Percentiles rank a stretch among this genome's conserved stretches.
Conservation (phyloP, 1,140 invertebrate species). For the Diorhabda carinulata region DNA sequence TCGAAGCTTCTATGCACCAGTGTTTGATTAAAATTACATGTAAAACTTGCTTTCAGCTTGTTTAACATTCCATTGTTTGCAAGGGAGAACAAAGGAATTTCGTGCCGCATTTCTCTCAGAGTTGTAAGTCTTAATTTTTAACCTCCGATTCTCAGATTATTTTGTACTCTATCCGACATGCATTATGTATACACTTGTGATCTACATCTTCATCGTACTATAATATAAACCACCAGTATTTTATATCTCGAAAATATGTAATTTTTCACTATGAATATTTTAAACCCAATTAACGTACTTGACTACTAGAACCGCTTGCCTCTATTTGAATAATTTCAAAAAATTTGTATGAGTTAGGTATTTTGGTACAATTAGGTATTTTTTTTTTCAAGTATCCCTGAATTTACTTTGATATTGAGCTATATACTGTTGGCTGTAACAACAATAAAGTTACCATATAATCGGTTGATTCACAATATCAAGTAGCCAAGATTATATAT, state of each 20-base stretch:
- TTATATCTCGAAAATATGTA: not conserved
- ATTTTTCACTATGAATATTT: too few species aligned
- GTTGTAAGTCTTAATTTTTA: constrained; percentile 46
- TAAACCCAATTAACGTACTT: too few species aligned
- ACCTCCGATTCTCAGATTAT: constrained; percentile 35
- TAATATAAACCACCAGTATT: not conserved
- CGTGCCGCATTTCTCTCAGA: constrained; percentile 44
- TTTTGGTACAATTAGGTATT: too few species aligned
- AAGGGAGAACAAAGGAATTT: constrained; percentile 45
- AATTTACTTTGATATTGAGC: too few species aligned
- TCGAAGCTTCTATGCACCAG: constrained; percentile 39
- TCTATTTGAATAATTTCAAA: too few species aligned
- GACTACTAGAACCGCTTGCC: too few species aligned
- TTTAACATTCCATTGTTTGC: constrained; percentile 49
- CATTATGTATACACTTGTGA: constrained; percentile 35
- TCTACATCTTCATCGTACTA: constrained; percentile 30
- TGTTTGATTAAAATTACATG: constrained; percentile 47
- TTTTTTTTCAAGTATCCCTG: too few species aligned
- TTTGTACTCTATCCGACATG: constrained; percentile 41
- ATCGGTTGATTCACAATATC: too few species aligned
- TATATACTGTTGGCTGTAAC: too few species aligned
- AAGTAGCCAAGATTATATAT: too few species aligned
- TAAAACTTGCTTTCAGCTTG: constrained; percentile 45
- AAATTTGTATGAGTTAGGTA: too few species aligned
- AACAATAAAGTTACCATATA: too few species aligned